A percentile compares a stretch with the other conserved stretches of the same genome.
phyloP scores from a whole-genome alignment of 2,113 vertebrate species.

The Dicrurus megarhynchus region DNA sequence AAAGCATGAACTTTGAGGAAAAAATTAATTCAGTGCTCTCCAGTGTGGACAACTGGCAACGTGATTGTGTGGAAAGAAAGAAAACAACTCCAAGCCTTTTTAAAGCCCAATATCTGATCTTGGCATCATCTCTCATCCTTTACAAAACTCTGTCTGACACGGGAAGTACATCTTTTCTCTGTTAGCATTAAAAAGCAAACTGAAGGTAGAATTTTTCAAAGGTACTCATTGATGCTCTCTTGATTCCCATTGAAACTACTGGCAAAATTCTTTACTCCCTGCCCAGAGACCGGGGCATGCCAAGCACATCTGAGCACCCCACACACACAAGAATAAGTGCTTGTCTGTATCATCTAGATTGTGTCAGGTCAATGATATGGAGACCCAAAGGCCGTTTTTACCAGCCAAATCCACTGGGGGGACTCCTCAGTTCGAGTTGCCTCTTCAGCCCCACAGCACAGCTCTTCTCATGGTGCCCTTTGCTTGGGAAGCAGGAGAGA shows the following conservation, averaged over 20 bases:
- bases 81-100: not conserved
- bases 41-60: not conserved
- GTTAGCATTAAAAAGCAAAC: not conserved
- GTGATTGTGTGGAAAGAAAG: not conserved
- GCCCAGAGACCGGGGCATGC: not conserved
- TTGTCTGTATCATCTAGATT: not conserved
- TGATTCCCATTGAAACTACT: not conserved
- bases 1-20: conserved; percentile 22
- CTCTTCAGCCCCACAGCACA: not conserved
- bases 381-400: not conserved
- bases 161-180: not conserved
- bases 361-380: not conserved
- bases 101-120: not conserved
- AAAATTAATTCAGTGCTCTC: conserved; percentile 33
- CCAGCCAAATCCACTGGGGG: not conserved
- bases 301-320: not conserved
- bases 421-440: not conserved
- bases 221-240: not conserved
- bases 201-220: conserved; percentile 2
- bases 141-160: not conserved
- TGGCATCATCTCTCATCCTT: not conserved
- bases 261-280: not conserved
- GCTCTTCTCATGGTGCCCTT: not conserved
- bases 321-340: not conserved
- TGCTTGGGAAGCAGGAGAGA: not conserved